Evolutionary conservation across 2,113 vertebrate species (phyloP).

Genomic region (Pantherophis guttatus): DNA sequence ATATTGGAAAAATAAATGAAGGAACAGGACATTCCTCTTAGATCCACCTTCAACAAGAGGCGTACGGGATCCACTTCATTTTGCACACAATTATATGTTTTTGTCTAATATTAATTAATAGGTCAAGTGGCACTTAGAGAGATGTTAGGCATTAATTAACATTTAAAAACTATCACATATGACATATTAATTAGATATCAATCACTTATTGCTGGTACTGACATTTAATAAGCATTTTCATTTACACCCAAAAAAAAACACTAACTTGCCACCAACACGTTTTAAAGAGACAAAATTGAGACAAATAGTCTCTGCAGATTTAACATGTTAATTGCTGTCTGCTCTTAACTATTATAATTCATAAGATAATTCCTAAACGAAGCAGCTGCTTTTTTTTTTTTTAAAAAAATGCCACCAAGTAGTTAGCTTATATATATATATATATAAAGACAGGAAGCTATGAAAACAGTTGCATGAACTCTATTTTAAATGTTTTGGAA

Average conservation of each 20-base stretch:
- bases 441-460: neutral
- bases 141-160: constrained; percentile 70
- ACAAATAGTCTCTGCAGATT: constrained; percentile 25
- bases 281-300: constrained; percentile 47
- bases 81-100: constrained; percentile 64
- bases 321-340: constrained; percentile 45
- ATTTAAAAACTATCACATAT: constrained; percentile 67
- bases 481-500: neutral
- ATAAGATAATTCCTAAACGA: neutral
- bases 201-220: constrained; percentile 66
- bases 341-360: constrained; percentile 26
- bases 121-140: constrained; percentile 69
- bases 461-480: neutral
- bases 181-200: constrained; percentile 70
- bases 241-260: constrained; percentile 43
- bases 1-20: constrained; percentile 4
- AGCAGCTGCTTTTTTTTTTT: constrained; percentile 9
- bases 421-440: neutral
- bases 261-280: constrained; percentile 27
- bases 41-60: constrained; percentile 41
- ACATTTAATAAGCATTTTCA: constrained; percentile 70
- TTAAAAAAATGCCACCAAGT: neutral
- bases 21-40: constrained; percentile 1
- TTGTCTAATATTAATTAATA: constrained; percentile 67
- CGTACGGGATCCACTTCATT: constrained; percentile 52